Base-by-base conservation (phyloP, 2,113 vertebrate genomes). In the Theristicus caerulescens region DNA sequence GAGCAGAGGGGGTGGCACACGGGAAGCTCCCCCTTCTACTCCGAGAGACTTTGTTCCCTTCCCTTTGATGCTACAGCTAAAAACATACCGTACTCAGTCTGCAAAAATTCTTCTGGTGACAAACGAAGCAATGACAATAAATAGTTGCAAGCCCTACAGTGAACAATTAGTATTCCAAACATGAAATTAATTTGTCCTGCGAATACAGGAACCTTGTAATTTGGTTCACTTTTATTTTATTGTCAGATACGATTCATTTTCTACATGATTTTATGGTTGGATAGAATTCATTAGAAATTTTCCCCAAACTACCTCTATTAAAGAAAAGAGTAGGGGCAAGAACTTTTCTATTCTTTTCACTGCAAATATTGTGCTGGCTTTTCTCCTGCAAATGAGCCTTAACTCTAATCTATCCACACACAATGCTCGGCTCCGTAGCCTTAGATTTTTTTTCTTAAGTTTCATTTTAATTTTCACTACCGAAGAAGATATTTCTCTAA, bases 171-270 rank as follows among this genome's bases (percentile, higher is more conserved):
- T 98, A 98, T 98, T 98, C 98, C 88, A 98, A 98, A 98, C 98
- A 98, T 96, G 98, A 98, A 98, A 98, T 98, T 98, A 98, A 98
- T 98, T 98, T 98, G 96, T 94, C 91, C 91, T 96, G 90, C 1
- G 55, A 98, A 97, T 98, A 98, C 85, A 96, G 94, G 96, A 97
- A 96, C 93, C 95, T 97, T 97, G 97, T 97, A 98, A 98, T 98
- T 98, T 97, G 95, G 96, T 98, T 98, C 96, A 95, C 83, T 98
- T 98, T 98, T 98, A 98, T 98, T 98, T 98, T 97, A 98, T 98
- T 98, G 97, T 98, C 97, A 98, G 97, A 98, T 97, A 97, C 83
- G 44, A 98, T 97, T 98, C 97, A 98, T 98, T 98, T 98, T 98
- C 96, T 96, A 95, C 97, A 97, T 97, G 97, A 98, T 98, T 98